Evolutionary conservation across 2,888 invertebrate genomes (phyloP).

Genomic region (Cantharis lateralis): DNA sequence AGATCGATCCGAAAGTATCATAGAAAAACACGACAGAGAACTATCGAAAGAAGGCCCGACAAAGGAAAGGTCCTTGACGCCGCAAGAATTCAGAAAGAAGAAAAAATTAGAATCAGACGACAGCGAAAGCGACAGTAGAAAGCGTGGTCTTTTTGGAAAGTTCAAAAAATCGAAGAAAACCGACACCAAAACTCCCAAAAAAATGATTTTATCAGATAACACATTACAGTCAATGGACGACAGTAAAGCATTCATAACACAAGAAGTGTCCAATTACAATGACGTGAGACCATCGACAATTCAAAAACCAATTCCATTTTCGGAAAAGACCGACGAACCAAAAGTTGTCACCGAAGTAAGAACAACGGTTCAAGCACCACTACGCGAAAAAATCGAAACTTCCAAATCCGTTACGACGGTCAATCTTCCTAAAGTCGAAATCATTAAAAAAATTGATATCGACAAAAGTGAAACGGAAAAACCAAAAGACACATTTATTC

Average conservation of each 20-base stretch:
- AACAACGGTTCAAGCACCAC: constrained; percentile 13
- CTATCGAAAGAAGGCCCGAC: constrained; percentile 42
- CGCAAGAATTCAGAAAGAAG: constrained; percentile 16
- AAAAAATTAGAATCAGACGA: constrained; percentile 33
- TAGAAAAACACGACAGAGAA: constrained; percentile 51
- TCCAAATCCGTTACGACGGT: not conserved
- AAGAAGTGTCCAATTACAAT: constrained; percentile 32
- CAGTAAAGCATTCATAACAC: constrained; percentile 33
- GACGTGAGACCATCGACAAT: constrained; percentile 25
- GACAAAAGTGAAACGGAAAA: constrained; percentile 1
- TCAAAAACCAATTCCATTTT: not conserved
- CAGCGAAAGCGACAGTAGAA: constrained; percentile 34
- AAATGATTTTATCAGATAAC: constrained; percentile 20
- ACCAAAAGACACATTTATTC: not conserved
- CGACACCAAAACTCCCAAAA: not conserved
- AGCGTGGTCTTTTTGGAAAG: constrained; percentile 39
- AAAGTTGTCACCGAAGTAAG: not conserved
- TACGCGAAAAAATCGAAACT: constrained; percentile 24
- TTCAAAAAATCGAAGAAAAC: constrained; percentile 24
- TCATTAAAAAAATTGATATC: not conserved
- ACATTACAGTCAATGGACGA: constrained; percentile 33
- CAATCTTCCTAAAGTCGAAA: not conserved
- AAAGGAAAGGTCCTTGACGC: constrained; percentile 23
- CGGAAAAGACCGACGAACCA: not conserved
- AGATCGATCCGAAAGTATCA: constrained; percentile 43